Evolutionary conservation across 2,113 vertebrate species (phyloP).

Genomic region (Triplophysa dalaica): DNA sequence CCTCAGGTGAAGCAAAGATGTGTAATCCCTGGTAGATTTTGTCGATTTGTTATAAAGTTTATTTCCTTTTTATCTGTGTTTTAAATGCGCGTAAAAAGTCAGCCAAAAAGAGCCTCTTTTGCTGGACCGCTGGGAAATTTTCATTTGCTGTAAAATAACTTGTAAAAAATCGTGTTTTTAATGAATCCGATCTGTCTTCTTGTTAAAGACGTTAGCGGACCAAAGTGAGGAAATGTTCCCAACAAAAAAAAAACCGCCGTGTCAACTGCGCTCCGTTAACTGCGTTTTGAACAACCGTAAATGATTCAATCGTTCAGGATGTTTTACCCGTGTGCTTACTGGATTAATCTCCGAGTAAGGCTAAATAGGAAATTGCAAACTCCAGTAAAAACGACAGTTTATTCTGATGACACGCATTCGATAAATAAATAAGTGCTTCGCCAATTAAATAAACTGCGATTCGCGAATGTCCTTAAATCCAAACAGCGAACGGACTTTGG

Average conservation of each 20-base stretch:
- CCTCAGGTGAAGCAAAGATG: conserved; percentile 52
- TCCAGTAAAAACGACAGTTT: conserved; percentile 42
- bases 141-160: background rate
- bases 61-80: conserved; percentile 7
- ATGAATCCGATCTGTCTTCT: background rate
- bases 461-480: conserved; percentile 41
- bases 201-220: conserved; percentile 53
- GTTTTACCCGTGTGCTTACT: conserved; percentile 51
- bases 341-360: conserved; percentile 49
- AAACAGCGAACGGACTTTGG: conserved; percentile 40
- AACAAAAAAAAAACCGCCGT: conserved; percentile 56
- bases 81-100: conserved; percentile 11
- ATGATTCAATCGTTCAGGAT: conserved; percentile 52
- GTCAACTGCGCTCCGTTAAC: conserved; percentile 59
- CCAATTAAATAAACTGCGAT: conserved; percentile 49
- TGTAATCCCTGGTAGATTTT: conserved; percentile 51
- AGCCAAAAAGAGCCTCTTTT: conserved; percentile 14
- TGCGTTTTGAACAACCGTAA: conserved; percentile 59
- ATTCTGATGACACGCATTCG: conserved; percentile 34
- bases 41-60: background rate
- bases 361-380: conserved; percentile 34
- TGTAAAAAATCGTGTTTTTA: background rate
- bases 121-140: background rate
- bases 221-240: conserved; percentile 61
- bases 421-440: conserved; percentile 47